These are phyloP conservation scores for Oryzias curvinotus DNA, from an alignment of 2,113 vertebrate species.

Conservation along the genomic window DNA sequence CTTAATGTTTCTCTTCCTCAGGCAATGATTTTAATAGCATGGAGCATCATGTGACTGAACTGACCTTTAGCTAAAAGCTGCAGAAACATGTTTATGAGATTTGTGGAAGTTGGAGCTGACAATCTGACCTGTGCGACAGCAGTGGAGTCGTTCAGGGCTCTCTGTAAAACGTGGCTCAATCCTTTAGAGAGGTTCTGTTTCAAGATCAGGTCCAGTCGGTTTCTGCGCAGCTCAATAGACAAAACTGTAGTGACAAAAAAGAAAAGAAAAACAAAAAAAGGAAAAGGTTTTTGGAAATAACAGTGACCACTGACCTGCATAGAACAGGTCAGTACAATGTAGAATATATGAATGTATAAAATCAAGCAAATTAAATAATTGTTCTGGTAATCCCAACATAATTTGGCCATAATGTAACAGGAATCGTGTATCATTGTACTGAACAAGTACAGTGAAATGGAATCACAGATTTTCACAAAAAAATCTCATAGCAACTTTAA, in stretches of 20 bases:
- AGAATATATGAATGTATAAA: too few species aligned
- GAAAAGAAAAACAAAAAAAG: background rate
- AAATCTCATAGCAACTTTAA: too few species aligned
- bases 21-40: too few species aligned
- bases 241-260: conserved; percentile 77
- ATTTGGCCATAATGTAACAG: too few species aligned
- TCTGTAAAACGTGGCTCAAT: conserved; percentile 85
- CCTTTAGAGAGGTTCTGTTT: conserved; percentile 86
- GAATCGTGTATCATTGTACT: too few species aligned
- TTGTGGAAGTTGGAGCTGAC: background rate
- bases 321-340: too few species aligned
- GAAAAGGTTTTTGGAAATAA: background rate
- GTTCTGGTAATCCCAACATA: too few species aligned
- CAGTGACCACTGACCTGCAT: too few species aligned
- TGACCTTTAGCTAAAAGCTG: background rate
- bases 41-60: background rate
- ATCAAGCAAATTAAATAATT: too few species aligned
- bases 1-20: too few species aligned
- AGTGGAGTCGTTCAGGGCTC: conserved; percentile 84
- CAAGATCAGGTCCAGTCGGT: conserved; percentile 78
- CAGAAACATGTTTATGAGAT: background rate
- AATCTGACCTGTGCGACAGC: conserved; percentile 81
- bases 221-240: conserved; percentile 84
- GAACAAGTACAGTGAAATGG: too few species aligned
- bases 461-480: too few species aligned